phyloP scores from a whole-genome alignment of 2,888 invertebrate genomes.

The Thumatha senex region DNA sequence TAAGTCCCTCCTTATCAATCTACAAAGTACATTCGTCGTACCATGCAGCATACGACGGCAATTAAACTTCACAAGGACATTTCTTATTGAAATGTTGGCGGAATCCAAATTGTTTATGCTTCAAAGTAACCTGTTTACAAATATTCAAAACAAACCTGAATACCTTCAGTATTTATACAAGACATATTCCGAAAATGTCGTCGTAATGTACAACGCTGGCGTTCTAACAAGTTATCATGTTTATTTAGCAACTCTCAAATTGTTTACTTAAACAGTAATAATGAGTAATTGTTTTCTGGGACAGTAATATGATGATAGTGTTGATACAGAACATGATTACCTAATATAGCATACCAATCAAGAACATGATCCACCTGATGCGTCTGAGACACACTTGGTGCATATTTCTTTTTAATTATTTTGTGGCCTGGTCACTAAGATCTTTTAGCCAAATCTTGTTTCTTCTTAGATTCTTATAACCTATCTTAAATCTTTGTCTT shows the following conservation, averaged over 20 bases:
- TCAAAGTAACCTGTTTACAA: too few species aligned
- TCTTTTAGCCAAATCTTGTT: too few species aligned
- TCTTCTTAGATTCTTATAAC: too few species aligned
- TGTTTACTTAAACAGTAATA: background rate
- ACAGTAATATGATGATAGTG: background rate
- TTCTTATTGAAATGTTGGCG: background rate
- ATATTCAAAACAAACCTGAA: background rate
- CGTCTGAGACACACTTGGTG: too few species aligned
- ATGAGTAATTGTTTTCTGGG: constrained; percentile 1
- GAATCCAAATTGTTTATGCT: background rate
- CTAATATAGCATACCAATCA: too few species aligned
- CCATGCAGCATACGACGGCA: too few species aligned
- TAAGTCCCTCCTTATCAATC: too few species aligned
- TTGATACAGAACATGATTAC: background rate
- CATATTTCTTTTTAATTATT: too few species aligned
- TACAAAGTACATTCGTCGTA: background rate
- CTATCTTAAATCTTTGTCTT: too few species aligned
- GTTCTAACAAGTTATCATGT: background rate
- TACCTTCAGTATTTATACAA: background rate
- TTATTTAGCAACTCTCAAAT: background rate
- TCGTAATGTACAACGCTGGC: background rate
- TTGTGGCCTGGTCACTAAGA: too few species aligned
- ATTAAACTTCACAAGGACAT: too few species aligned
- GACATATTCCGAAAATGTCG: background rate
- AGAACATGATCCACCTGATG: too few species aligned